A percentile compares a stretch with the other conserved stretches of the same genome.
Evolutionary conservation across 2,888 invertebrate genomes (phyloP).

Genomic region (Caenorhabditis sp.): DNA sequence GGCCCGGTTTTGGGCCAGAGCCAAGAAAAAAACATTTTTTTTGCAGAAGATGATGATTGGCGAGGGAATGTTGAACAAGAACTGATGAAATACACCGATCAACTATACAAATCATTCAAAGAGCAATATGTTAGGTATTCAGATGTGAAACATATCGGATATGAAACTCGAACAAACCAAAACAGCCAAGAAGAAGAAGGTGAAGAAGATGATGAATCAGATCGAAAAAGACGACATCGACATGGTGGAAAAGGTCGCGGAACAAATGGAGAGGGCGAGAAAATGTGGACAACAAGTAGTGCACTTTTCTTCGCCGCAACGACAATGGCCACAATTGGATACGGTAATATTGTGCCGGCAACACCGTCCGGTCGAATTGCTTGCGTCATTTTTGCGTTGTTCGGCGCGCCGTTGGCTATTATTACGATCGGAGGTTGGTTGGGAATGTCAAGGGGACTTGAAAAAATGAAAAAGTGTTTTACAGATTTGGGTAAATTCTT

Average conservation of each 20-base stretch:
- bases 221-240: constrained; percentile 41
- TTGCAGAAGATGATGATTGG: constrained; percentile 50
- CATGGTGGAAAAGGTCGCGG: constrained; percentile 47
- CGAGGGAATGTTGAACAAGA: constrained; percentile 49
- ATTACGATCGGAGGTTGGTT: constrained; percentile 68
- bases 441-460: neutral
- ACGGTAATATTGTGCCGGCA: constrained; percentile 70
- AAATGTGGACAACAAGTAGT: constrained; percentile 69
- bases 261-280: constrained; percentile 55
- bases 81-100: constrained; percentile 60
- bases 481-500: constrained; percentile 70
- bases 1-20: too few species aligned
- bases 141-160: constrained; percentile 51
- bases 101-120: constrained; percentile 68
- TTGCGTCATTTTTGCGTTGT: constrained; percentile 69
- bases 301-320: constrained; percentile 70
- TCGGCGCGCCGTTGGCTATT: constrained; percentile 70
- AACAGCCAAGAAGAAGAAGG: constrained; percentile 29
- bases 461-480: neutral
- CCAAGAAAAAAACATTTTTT: neutral
- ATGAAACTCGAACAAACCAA: constrained; percentile 11
- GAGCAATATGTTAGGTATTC: constrained; percentile 69
- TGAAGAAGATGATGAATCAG: constrained; percentile 20
- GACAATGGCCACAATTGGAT: constrained; percentile 71
- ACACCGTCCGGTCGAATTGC: constrained; percentile 68